Evolutionary conservation across 1,140 invertebrate species (phyloP), one percentile per base, ranked within the genome.

Genomic region (Apis cerana): DNA sequence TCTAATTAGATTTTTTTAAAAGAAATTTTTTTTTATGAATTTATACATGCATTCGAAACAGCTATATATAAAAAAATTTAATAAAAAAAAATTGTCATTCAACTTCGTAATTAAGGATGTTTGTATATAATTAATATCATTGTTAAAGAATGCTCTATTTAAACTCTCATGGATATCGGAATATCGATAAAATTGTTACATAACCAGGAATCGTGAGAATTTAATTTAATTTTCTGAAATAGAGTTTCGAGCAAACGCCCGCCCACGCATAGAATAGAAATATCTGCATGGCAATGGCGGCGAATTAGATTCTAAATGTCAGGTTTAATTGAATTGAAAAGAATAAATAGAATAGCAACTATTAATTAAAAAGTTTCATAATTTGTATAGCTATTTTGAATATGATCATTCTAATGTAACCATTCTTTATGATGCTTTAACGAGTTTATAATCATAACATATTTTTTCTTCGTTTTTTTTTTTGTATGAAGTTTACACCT

Each of bases 311-410:
- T 52, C 76, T 10, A 52, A 50, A 69, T 59, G 43, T 27, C 17
- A 48, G 54, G 13, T 71, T 62, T 23, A 61, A 80, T 13, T 62
- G 43, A 67, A 61, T 62, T 48, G 12, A 33, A 71, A 56, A 43
- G 43, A 11, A 33, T 12, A 15, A 27, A 64, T 4, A 21, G 19
- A 56, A 1, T 17, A 9, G 52, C n/a, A 43, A 67, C 33, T 54
- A 58, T 67, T 50, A 58, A 81, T 75, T 58, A 58, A 67, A 81
- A 75, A 75, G 61, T 65, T 71, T 11, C 65, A 13, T 7, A 12
- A n/a, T 74, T 65, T 54, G 9, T 52, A 23, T 27, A 27, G n/a
- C 33, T 33, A 33, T 27, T 1, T 43, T 19, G 17, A 48, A 58
- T 9, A 5, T 15, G 8, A 33, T 33, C 33, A 33, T 33, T 33